phyloP scores from a whole-genome alignment of 2,888 invertebrate genomes.

The Drosophila antonietae region DNA sequence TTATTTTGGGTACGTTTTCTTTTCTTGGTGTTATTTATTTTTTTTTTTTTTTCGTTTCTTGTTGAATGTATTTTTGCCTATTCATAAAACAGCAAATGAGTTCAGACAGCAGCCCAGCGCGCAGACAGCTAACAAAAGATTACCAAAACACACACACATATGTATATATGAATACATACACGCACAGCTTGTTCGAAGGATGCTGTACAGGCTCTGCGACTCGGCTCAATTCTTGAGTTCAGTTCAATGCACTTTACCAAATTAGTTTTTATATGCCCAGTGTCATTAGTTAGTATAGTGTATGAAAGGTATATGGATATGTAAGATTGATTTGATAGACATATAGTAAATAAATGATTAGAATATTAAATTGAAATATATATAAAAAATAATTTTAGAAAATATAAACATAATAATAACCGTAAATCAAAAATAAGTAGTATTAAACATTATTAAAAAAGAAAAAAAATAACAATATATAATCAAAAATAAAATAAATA shows the following conservation, averaged over 20 bases:
- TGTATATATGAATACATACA: not conserved
- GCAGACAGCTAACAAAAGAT: constrained; percentile 59
- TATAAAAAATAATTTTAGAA: not conserved
- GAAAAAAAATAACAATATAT: not conserved
- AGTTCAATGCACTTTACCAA: constrained; percentile 73
- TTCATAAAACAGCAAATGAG: constrained; percentile 79
- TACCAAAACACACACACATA: constrained; percentile 26
- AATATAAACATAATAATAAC: not conserved
- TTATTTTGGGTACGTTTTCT: constrained; percentile 42
- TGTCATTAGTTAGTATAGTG: not conserved
- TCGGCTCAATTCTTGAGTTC: constrained; percentile 35
- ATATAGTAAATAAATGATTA: no score
- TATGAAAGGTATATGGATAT: not conserved
- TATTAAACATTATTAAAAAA: not conserved
- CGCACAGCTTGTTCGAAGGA: constrained; percentile 40
- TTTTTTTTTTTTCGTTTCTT: constrained; percentile 28
- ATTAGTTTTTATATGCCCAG: constrained; percentile 66
- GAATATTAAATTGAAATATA: not conserved
- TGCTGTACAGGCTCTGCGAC: constrained; percentile 43
- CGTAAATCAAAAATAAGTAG: not conserved
- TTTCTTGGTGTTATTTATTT: constrained; percentile 29
- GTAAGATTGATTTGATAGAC: not conserved
- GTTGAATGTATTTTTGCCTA: constrained; percentile 69
- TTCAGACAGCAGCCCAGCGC: constrained; percentile 55
- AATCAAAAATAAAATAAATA: not conserved